These are phyloP conservation scores for Mus pahari DNA, from an alignment of 2,113 vertebrate genomes.

Conservation along the genomic window DNA sequence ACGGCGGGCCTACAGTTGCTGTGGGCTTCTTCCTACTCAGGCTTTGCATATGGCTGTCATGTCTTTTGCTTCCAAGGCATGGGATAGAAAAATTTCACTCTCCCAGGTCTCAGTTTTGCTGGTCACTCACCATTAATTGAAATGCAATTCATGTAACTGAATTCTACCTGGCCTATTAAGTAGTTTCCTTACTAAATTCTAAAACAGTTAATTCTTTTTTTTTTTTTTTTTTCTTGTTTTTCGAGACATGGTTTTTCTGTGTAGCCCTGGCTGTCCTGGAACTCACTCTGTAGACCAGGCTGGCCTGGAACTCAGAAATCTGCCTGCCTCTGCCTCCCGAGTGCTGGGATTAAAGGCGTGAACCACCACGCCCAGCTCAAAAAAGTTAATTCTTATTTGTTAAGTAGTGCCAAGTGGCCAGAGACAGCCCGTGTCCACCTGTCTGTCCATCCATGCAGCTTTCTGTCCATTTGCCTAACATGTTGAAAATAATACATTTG, in stretches of 20 bases:
- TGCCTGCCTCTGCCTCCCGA: too few relatives aligned
- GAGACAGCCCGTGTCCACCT: neutral
- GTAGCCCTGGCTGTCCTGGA: too few relatives aligned
- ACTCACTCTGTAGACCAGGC: too few relatives aligned
- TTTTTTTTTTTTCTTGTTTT: too few relatives aligned
- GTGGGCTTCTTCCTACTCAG: neutral
- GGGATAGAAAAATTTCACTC: neutral
- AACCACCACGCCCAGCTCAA: too few relatives aligned
- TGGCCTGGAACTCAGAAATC: too few relatives aligned
- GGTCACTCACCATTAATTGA: neutral
- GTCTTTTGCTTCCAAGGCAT: neutral
- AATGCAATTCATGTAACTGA: neutral
- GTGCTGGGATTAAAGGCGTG: too few relatives aligned
- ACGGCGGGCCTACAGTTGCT: neutral
- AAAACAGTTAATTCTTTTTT: neutral
- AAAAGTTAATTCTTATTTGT: neutral
- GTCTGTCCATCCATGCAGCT: neutral
- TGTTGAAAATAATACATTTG: neutral
- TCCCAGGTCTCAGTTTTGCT: neutral
- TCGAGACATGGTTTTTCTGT: too few relatives aligned
- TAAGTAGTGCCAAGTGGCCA: neutral
- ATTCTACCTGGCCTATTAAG: neutral
- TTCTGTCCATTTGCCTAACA: neutral
- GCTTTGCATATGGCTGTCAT: neutral
- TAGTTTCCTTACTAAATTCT: constrained; percentile 35